Evolutionary conservation across 2,888 invertebrate species (phyloP).

Genomic region (Lasioglossum villosulum): DNA sequence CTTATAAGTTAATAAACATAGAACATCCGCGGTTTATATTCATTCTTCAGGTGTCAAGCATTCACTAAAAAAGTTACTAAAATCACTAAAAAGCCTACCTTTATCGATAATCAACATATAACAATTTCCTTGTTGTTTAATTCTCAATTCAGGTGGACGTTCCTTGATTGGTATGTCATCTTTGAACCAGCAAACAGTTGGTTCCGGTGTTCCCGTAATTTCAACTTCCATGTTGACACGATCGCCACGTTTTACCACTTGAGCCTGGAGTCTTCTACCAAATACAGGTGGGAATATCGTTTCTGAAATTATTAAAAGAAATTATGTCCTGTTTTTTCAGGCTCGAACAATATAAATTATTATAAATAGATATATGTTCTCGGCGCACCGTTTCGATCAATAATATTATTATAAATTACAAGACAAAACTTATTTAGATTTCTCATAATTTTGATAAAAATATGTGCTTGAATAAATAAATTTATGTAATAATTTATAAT

Average conservation of each 20-base stretch:
- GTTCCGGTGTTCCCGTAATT: conserved; percentile 91
- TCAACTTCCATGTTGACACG: conserved; percentile 91
- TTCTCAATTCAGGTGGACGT: conserved; percentile 85
- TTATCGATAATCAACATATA: conserved; percentile 90
- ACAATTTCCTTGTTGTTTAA: conserved; percentile 89
- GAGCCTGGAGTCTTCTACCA: conserved; percentile 91
- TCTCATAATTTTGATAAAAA: too few species aligned
- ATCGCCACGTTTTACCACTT: conserved; percentile 90
- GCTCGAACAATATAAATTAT: background rate
- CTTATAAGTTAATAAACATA: too few species aligned
- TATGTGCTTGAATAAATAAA: too few species aligned
- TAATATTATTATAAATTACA: too few species aligned
- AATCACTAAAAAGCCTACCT: conserved; percentile 84
- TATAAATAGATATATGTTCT: too few species aligned
- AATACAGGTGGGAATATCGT: conserved; percentile 93
- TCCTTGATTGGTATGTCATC: conserved; percentile 88
- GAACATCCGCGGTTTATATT: too few species aligned
- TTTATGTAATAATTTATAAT: too few species aligned
- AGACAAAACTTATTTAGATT: too few species aligned
- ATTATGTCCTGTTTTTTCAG: background rate
- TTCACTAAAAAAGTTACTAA: background rate
- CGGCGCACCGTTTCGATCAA: too few species aligned
- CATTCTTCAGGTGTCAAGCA: too few species aligned
- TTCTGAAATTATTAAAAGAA: conserved; percentile 85
- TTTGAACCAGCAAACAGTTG: conserved; percentile 90